A percentile compares a stretch with the other conserved stretches of the same genome.
Evolutionary conservation across 2,797 vertebrate species (phyloP).

Genomic region (Scolopax rusticola): DNA sequence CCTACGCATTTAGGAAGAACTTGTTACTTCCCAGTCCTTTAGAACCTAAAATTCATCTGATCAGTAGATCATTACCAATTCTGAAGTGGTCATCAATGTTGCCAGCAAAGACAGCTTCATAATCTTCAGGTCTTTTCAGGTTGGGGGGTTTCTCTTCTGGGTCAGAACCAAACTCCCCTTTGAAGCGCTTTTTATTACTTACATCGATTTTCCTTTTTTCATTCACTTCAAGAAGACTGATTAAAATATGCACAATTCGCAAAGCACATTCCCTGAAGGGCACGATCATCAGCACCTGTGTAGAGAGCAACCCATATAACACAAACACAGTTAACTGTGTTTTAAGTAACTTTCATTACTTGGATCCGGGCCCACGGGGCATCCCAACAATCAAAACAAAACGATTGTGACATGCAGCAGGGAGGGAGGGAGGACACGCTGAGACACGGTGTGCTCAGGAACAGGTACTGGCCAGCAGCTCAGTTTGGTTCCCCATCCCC

Average conservation of each 20-base stretch:
- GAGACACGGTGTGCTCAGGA: background rate
- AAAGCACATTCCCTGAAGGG: slow-evolving; percentile 91
- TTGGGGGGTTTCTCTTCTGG: slow-evolving; percentile 85
- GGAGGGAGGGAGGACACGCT: background rate
- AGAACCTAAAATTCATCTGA: background rate
- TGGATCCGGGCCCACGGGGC: background rate
- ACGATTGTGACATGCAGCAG: background rate
- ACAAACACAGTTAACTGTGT: fast-evolving
- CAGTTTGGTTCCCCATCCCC: background rate
- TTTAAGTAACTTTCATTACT: background rate
- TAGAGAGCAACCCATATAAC: background rate
- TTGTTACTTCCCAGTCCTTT: background rate
- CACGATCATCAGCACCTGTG: slow-evolving; percentile 91
- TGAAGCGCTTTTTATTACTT: slow-evolving; percentile 96
- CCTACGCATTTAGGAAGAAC: background rate
- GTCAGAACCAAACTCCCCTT: slow-evolving; percentile 90
- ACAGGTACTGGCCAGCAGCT: background rate
- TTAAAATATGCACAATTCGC: slow-evolving; percentile 87
- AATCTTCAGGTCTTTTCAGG: slow-evolving; percentile 92
- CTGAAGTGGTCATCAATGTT: slow-evolving; percentile 98
- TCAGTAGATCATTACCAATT: slow-evolving; percentile 83
- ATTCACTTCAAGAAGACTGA: slow-evolving; percentile 88
- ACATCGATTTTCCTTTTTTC: slow-evolving; percentile 90
- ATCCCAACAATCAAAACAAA: background rate
- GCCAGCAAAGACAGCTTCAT: slow-evolving; percentile 90